These are phyloP conservation scores for Ondatra zibethicus DNA, from an alignment of 2,113 vertebrate genomes.

Conservation along the genomic window DNA sequence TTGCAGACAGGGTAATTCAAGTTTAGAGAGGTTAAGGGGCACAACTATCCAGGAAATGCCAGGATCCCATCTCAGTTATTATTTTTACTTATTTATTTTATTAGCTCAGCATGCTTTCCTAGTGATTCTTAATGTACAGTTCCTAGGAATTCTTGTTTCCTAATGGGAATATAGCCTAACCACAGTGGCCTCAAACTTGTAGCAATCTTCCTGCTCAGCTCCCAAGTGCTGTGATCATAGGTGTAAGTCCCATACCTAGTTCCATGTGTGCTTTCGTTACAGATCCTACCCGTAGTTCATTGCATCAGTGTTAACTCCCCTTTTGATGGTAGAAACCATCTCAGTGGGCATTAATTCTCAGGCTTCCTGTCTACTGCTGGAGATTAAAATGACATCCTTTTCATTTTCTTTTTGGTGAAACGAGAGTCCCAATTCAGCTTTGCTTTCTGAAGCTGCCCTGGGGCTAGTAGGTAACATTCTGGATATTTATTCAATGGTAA, in stretches of 20 bases:
- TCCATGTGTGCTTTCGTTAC: not conserved
- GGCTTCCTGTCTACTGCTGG: not conserved
- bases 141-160: not conserved
- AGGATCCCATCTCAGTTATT: not conserved
- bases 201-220: not conserved
- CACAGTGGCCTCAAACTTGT: not conserved
- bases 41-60: not conserved
- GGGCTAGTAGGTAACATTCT: not conserved
- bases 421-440: not conserved
- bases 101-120: not conserved
- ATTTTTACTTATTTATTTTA: not conserved
- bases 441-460: not conserved
- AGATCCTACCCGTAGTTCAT: not conserved
- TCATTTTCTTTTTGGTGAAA: not conserved
- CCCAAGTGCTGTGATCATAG: not conserved
- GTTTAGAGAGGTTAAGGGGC: not conserved
- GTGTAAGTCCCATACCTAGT: not conserved
- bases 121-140: not conserved
- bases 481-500: not conserved
- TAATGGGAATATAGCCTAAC: not conserved
- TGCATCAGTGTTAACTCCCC: not conserved
- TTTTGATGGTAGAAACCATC: not conserved
- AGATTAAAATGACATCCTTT: slow-evolving; percentile 15
- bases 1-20: not conserved
- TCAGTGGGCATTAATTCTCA: not conserved